Conservation (phyloP, 23 tunicate species). For the Styela clava region DNA sequence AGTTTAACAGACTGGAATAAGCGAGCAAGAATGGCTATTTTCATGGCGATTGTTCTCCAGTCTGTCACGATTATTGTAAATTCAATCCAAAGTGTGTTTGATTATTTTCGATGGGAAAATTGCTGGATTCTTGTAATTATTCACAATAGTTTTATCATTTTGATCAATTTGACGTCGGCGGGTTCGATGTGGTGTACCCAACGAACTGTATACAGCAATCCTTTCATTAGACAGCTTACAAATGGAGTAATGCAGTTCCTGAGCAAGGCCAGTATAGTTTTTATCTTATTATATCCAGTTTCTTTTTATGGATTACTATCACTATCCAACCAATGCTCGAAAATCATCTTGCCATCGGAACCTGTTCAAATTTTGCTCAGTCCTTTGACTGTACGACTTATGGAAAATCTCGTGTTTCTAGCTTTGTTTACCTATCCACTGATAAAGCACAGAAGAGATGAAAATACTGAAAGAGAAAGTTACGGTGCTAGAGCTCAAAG, state of each 20-base stretch:
- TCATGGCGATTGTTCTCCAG: not conserved
- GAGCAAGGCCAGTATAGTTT: too few relatives aligned
- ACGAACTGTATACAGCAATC: too few relatives aligned
- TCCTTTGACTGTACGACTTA: not conserved
- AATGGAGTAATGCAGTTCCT: too few relatives aligned
- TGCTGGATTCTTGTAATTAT: not conserved
- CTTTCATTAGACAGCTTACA: too few relatives aligned
- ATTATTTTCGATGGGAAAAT: not conserved
- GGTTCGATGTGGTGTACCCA: too few relatives aligned
- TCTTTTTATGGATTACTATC: too few relatives aligned
- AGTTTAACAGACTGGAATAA: not conserved
- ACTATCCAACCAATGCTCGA: too few relatives aligned
- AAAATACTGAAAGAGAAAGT: not conserved
- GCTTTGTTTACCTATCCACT: not conserved
- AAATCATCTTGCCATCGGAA: too few relatives aligned
- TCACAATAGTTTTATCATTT: not conserved
- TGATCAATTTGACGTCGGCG: not conserved
- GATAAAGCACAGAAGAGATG: not conserved
- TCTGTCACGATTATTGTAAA: not conserved
- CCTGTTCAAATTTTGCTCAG: not conserved
- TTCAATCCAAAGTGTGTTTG: not conserved
- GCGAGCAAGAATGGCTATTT: not conserved
- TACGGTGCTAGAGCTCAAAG: not conserved
- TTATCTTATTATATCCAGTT: too few relatives aligned
- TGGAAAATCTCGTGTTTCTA: not conserved